phyloP scores from a whole-genome alignment of 2,797 vertebrate species.

The Cynodonichthys magdalenae region DNA sequence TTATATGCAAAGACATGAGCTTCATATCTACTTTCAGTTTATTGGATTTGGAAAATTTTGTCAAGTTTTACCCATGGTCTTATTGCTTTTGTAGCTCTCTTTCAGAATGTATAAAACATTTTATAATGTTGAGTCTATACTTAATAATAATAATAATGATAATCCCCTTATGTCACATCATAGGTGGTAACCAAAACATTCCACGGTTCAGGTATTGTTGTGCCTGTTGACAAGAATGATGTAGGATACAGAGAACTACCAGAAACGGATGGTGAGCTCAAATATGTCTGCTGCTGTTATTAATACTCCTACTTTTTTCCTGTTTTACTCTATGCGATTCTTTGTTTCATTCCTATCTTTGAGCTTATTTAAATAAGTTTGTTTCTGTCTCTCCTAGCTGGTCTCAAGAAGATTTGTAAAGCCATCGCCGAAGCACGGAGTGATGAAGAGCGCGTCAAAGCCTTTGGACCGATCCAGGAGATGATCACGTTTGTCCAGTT shows the following conservation, averaged over 20 bases:
- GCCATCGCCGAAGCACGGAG: constrained; percentile 87
- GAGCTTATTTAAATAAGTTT: not conserved
- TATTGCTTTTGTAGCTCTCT: no score
- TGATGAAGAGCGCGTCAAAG: constrained; percentile 90
- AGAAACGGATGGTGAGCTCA: constrained; percentile 88
- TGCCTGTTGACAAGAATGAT: constrained; percentile 94
- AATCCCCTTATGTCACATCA: not conserved
- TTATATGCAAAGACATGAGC: no score
- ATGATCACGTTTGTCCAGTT: constrained; percentile 97
- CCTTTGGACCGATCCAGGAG: constrained; percentile 94
- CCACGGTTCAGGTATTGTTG: constrained; percentile 92
- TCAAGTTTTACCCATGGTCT: no score
- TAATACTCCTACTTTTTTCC: no score
- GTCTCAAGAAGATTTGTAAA: constrained; percentile 91
- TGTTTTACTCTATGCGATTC: not conserved
- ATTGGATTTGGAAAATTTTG: no score
- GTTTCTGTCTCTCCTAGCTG: constrained; percentile 73
- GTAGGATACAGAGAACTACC: constrained; percentile 97
- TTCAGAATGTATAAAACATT: not conserved
- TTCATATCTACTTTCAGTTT: no score
- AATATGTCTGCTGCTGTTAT: not conserved
- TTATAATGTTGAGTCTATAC: not conserved
- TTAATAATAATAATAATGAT: not conserved
- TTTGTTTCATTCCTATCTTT: not conserved
- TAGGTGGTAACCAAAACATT: constrained; percentile 96